Percentiles rank a stretch among this genome's conserved stretches.
These are phyloP conservation scores for Pseudopodoces humilis DNA, from an alignment of 2,113 vertebrate genomes.

Conservation along the genomic window DNA sequence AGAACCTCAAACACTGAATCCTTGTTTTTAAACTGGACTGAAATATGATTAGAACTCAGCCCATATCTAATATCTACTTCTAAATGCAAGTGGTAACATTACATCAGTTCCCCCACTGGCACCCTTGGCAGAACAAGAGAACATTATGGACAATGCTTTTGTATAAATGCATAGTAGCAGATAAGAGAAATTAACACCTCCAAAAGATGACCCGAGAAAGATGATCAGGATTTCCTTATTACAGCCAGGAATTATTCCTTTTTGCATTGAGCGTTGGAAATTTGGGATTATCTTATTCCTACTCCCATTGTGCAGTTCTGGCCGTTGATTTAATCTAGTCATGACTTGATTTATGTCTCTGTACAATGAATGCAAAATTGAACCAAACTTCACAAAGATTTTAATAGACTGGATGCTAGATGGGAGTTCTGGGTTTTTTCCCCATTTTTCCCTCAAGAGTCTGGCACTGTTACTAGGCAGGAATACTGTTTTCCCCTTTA, in stretches of 20 bases:
- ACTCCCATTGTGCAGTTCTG: background rate
- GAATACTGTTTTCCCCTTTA: background rate
- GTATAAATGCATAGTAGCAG: background rate
- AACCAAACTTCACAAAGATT: background rate
- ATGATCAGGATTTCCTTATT: background rate
- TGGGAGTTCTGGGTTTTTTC: background rate
- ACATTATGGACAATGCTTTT: background rate
- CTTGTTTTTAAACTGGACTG: background rate
- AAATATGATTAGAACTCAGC: background rate
- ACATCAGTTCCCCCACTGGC: background rate
- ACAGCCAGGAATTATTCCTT: background rate
- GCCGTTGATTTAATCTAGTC: background rate
- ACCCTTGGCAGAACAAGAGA: background rate
- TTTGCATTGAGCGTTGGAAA: background rate
- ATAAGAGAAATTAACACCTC: background rate
- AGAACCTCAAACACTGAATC: background rate
- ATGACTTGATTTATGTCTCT: background rate
- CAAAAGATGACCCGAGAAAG: background rate
- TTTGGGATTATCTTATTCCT: background rate
- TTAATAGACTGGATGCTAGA: background rate
- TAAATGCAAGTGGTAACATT: background rate
- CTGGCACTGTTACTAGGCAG: background rate
- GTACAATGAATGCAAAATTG: background rate
- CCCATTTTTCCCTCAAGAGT: background rate
- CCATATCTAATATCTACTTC: background rate